Evolutionary conservation across 2,888 invertebrate species (phyloP).

Genomic region (Monochamus alternatus): DNA sequence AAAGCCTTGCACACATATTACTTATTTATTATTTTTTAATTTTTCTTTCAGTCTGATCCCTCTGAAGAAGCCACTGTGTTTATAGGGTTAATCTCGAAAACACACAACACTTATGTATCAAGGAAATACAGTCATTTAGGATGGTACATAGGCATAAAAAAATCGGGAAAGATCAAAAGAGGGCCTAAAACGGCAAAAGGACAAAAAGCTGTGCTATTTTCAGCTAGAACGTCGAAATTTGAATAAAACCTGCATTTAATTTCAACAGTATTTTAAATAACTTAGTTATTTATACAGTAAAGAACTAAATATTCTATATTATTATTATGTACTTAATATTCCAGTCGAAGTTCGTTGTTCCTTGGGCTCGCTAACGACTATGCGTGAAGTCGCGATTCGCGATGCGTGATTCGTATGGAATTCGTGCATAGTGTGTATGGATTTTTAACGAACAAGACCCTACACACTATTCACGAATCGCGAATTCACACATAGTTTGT

Average conservation of each 20-base stretch:
- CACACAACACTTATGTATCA: conserved; percentile 75
- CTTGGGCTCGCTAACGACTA: too few relatives aligned
- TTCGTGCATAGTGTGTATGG: too few relatives aligned
- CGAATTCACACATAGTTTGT: too few relatives aligned
- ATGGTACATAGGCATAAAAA: conserved; percentile 77
- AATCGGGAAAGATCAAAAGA: conserved; percentile 75
- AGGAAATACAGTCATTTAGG: conserved; percentile 74
- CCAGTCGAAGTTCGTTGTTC: too few relatives aligned
- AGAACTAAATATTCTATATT: too few relatives aligned
- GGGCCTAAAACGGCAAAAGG: conserved; percentile 74
- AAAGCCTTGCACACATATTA: too few relatives aligned
- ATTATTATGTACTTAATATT: neutral
- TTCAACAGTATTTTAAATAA: conserved; percentile 13
- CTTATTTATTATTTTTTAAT: too few relatives aligned
- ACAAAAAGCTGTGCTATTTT: conserved; percentile 76
- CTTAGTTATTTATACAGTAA: conserved; percentile 6
- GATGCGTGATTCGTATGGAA: too few relatives aligned
- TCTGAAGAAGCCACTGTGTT: conserved; percentile 73
- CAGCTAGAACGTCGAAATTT: conserved; percentile 68
- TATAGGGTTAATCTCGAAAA: conserved; percentile 73
- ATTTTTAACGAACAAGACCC: too few relatives aligned
- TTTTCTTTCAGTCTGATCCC: conserved; percentile 66
- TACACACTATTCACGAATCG: too few relatives aligned
- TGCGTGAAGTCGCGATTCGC: too few relatives aligned
- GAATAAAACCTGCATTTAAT: conserved; percentile 49